A percentile compares a stretch with the other conserved stretches of the same genome.
Conservation (phyloP, 1,140 invertebrate species). For the Augochlora pura region DNA sequence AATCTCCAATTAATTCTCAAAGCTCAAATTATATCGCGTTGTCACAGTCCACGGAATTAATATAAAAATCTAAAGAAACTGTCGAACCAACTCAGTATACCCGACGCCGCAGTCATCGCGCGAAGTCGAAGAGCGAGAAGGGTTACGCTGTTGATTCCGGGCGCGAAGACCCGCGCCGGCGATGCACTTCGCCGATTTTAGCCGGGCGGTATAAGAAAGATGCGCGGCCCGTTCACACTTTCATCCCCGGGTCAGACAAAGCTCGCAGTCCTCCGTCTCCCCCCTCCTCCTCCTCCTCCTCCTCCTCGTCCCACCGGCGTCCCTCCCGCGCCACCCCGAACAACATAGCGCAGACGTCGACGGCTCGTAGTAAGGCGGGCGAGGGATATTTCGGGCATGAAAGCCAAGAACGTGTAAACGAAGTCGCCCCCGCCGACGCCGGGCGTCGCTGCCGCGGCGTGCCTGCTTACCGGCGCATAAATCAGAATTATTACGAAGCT, state of each 20-base stretch:
- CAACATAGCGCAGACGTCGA: slow-evolving; percentile 57
- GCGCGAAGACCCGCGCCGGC: not conserved
- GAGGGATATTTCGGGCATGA: slow-evolving; percentile 62
- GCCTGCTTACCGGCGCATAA: slow-evolving; percentile 72
- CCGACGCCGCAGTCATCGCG: too few species aligned
- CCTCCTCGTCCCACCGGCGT: too few species aligned
- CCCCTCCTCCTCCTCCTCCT: too few species aligned
- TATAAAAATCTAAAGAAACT: too few species aligned
- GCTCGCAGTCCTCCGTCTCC: slow-evolving; percentile 43
- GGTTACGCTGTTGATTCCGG: not conserved
- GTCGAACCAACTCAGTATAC: too few species aligned
- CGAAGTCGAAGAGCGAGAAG: too few species aligned
- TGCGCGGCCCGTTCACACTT: slow-evolving; percentile 31
- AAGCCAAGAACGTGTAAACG: slow-evolving; percentile 67
- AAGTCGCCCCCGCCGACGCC: slow-evolving; percentile 55
- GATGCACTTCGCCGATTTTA: slow-evolving; percentile 33
- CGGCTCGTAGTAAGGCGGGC: slow-evolving; percentile 51
- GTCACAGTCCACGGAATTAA: too few species aligned
- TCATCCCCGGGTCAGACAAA: slow-evolving; percentile 53
- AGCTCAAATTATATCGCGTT: too few species aligned
- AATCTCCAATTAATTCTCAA: too few species aligned
- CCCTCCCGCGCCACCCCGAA: not conserved
- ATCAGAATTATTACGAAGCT: slow-evolving; percentile 76
- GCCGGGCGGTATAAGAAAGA: slow-evolving; percentile 23
- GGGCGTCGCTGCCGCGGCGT: slow-evolving; percentile 56